A percentile compares a stretch with the other conserved stretches of the same genome.
These are phyloP conservation scores for Ascaphus truei DNA, from an alignment of 2,113 vertebrate species.

Conservation along the genomic window DNA sequence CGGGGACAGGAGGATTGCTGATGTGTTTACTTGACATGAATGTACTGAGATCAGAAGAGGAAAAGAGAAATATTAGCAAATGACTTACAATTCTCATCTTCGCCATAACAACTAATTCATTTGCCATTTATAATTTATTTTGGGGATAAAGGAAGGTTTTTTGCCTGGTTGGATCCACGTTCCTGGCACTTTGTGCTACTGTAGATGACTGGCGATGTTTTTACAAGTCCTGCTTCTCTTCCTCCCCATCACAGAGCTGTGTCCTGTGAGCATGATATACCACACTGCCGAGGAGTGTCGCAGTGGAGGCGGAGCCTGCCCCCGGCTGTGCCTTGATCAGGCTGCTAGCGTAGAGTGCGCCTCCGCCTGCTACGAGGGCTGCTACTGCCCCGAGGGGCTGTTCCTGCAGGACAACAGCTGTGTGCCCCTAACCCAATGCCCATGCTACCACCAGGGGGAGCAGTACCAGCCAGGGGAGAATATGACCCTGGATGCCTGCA, in stretches of 20 bases:
- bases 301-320: conserved; percentile 65
- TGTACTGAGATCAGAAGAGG: too few species aligned
- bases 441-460: conserved; percentile 69
- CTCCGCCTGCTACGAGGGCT: conserved; percentile 68
- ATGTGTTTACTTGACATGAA: too few species aligned
- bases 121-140: too few species aligned
- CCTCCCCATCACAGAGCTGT: conserved; percentile 56
- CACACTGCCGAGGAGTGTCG: conserved; percentile 62
- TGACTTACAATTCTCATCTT: too few species aligned
- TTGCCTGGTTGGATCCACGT: too few species aligned
- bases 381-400: conserved; percentile 68
- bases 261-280: conserved; percentile 67
- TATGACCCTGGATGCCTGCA: conserved; percentile 61
- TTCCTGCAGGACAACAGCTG: conserved; percentile 75
- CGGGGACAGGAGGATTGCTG: too few species aligned
- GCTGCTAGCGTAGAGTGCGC: conserved; percentile 66
- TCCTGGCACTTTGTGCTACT: too few species aligned
- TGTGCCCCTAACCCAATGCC: conserved; percentile 58
- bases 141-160: too few species aligned
- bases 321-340: conserved; percentile 71
- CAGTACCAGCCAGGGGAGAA: conserved; percentile 48
- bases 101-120: too few species aligned
- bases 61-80: too few species aligned
- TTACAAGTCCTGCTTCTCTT: neutral
- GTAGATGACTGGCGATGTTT: too few species aligned